A percentile compares a stretch with the other conserved stretches of the same genome.
Evolutionary conservation across 2,113 vertebrate species (phyloP).

Genomic region (Pelecanus crispus): DNA sequence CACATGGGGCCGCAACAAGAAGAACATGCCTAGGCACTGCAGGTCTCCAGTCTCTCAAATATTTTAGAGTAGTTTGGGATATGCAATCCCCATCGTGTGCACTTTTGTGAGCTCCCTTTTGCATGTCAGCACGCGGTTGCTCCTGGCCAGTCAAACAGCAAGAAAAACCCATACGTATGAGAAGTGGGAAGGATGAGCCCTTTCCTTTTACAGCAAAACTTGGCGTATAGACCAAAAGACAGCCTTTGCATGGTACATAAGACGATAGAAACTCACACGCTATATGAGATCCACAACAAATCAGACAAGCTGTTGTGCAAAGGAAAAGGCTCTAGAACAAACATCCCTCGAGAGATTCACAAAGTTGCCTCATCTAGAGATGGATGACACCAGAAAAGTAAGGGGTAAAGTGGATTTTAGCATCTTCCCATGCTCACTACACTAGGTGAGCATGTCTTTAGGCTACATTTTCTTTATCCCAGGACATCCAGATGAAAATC

Average conservation of each 20-base stretch:
- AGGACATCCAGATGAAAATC: background rate
- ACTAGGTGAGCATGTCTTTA: background rate
- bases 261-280: background rate
- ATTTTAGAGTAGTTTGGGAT: background rate
- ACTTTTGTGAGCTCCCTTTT: background rate
- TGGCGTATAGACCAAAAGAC: background rate
- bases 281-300: background rate
- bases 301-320: background rate
- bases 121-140: background rate
- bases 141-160: background rate
- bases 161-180: background rate
- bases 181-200: background rate
- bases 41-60: background rate
- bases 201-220: background rate
- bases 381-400: background rate
- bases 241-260: background rate
- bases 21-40: background rate
- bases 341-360: background rate
- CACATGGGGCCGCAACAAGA: background rate
- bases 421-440: background rate
- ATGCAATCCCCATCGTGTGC: background rate
- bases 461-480: background rate
- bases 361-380: background rate
- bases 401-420: background rate
- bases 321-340: background rate